Evolutionary conservation across 1,140 invertebrate species (phyloP).

Genomic region (Atta texana): DNA sequence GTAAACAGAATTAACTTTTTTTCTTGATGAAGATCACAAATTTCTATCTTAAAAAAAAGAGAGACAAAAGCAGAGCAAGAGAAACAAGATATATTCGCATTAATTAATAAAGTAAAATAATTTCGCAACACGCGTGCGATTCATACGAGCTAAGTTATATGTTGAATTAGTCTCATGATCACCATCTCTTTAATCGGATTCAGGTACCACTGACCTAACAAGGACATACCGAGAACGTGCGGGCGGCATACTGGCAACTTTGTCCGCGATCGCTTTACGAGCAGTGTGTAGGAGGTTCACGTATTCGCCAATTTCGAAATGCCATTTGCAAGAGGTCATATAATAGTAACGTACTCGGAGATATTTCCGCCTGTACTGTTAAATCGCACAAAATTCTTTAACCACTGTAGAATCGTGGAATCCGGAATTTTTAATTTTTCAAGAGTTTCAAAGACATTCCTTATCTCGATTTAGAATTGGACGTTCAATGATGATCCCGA

Average conservation of each 20-base stretch:
- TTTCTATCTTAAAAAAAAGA: background rate
- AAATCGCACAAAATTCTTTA: background rate
- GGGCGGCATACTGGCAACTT: slow-evolving; percentile 1
- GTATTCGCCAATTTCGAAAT: slow-evolving; percentile 4
- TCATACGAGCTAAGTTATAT: background rate
- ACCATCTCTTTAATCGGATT: slow-evolving; percentile 54
- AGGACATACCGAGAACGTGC: slow-evolving; percentile 44
- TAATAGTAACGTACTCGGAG: background rate
- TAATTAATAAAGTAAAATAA: slow-evolving; percentile 13
- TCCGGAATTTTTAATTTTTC: background rate
- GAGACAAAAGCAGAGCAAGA: background rate
- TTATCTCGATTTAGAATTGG: slow-evolving; percentile 13
- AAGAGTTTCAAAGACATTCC: background rate
- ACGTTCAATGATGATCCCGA: background rate
- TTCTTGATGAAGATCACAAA: background rate
- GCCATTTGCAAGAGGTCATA: slow-evolving; percentile 12
- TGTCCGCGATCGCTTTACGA: slow-evolving; percentile 20
- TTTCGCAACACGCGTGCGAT: background rate
- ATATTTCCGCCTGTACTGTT: background rate
- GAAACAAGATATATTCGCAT: background rate
- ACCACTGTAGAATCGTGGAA: background rate
- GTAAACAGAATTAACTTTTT: background rate
- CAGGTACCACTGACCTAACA: slow-evolving; percentile 41
- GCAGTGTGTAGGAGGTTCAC: background rate
- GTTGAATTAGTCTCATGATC: slow-evolving; percentile 1